phyloP scores from a whole-genome alignment of 2,888 invertebrate genomes.

The Yponomeuta sedellus region DNA sequence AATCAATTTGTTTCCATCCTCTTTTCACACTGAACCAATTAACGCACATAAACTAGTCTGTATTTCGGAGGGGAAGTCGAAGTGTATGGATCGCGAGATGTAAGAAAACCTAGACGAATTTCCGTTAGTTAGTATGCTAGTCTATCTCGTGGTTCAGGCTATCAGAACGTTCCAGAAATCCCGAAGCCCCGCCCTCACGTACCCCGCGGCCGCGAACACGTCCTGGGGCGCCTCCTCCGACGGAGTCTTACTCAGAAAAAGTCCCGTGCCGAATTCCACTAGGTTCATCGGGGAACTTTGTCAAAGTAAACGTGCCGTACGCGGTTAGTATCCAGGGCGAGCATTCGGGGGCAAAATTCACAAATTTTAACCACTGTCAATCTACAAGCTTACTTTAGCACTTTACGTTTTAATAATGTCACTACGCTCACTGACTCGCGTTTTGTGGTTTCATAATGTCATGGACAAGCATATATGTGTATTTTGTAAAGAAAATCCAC shows the following conservation, averaged over 20 bases:
- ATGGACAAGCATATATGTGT: neutral
- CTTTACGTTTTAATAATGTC: slow-evolving; percentile 37
- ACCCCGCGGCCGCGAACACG: slow-evolving; percentile 79
- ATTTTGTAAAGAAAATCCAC: too few species aligned
- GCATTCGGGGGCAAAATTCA: slow-evolving; percentile 58
- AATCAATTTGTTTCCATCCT: too few species aligned
- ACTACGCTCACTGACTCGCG: neutral
- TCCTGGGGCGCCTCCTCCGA: slow-evolving; percentile 90
- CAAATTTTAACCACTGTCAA: slow-evolving; percentile 26
- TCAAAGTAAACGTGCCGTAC: slow-evolving; percentile 28
- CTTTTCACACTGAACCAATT: too few species aligned
- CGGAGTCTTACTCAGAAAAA: slow-evolving; percentile 94
- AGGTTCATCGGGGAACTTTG: slow-evolving; percentile 93
- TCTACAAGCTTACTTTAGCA: slow-evolving; percentile 26
- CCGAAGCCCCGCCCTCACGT: slow-evolving; percentile 48
- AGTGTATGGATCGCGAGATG: neutral
- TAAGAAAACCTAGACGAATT: neutral
- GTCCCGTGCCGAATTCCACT: slow-evolving; percentile 96
- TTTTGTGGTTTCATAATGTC: neutral
- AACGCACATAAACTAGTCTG: too few species aligned
- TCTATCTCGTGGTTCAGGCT: neutral
- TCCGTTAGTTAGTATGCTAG: neutral
- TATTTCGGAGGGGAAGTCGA: too few species aligned
- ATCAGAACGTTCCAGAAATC: neutral
- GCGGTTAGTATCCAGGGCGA: slow-evolving; percentile 66